Percentiles rank a stretch among this genome's conserved stretches.
phyloP scores from a whole-genome alignment of 2,888 invertebrate species.

The Sycophila texana region DNA sequence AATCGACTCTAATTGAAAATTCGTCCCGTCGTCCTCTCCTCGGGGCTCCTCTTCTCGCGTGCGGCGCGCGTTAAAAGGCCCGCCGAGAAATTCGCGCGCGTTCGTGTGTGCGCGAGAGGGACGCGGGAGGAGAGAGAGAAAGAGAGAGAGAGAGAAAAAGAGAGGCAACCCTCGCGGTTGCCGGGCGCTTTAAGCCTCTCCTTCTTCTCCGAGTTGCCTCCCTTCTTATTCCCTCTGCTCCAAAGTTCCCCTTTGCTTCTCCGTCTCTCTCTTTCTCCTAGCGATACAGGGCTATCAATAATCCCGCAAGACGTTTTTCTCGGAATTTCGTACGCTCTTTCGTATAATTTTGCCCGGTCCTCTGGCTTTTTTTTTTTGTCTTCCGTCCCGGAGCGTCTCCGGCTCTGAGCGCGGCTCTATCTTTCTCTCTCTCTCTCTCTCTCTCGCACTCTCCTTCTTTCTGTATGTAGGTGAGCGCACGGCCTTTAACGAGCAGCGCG shows the following conservation, averaged over 20 bases:
- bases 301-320: constrained; percentile 59
- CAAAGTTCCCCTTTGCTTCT: constrained; percentile 14
- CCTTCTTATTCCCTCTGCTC: background rate
- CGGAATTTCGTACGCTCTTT: constrained; percentile 53
- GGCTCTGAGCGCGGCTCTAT: background rate
- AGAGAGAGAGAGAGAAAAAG: background rate
- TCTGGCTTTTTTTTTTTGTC: background rate
- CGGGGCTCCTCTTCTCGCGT: background rate
- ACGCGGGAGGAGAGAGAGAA: constrained; percentile 17
- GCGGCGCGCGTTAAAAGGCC: background rate
- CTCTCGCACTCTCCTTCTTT: background rate
- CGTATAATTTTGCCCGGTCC: constrained; percentile 46
- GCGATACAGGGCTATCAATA: constrained; percentile 57
- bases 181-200: constrained; percentile 45
- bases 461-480: constrained; percentile 2
- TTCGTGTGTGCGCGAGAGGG: background rate
- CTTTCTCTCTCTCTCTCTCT: background rate
- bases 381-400: background rate
- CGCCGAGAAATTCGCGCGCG: constrained; percentile 25
- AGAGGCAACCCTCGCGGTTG: constrained; percentile 29
- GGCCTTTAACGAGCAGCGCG: constrained; percentile 47
- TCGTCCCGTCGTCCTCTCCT: constrained; percentile 39
- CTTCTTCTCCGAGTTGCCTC: background rate
- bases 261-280: constrained; percentile 17
- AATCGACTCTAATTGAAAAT: constrained; percentile 57